Percentiles rank a stretch among this genome's conserved stretches.
Conservation (phyloP, 2,797 vertebrate genomes). For the Phrynocephalus vlangalii region DNA sequence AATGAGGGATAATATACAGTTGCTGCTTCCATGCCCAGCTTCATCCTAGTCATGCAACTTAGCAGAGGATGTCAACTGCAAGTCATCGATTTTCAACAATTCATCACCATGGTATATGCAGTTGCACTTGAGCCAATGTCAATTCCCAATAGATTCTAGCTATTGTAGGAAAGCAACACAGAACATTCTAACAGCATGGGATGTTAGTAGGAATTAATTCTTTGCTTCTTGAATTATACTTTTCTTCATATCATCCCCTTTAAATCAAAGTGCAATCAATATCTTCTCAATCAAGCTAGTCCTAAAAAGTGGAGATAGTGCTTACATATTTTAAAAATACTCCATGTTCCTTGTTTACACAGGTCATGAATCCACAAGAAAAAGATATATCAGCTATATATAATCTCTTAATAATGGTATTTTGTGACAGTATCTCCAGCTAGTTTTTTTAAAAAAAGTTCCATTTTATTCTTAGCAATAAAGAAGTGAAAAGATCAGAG, state of each 20-base stretch:
- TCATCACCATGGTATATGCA: no score
- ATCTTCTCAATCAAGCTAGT: not conserved
- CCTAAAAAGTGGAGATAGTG: not conserved
- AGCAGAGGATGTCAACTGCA: no score
- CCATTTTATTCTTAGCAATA: not conserved
- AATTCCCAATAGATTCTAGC: no score
- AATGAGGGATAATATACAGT: no score
- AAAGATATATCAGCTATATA: not conserved
- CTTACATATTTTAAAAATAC: not conserved
- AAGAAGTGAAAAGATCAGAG: not conserved
- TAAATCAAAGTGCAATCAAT: slow-evolving; percentile 6
- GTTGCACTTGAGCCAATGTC: no score
- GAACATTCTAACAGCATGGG: no score
- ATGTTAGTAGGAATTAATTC: not conserved
- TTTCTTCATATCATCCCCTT: not conserved
- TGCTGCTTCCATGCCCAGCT: no score
- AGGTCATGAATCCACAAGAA: not conserved
- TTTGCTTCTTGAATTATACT: not conserved
- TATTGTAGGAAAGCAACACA: no score
- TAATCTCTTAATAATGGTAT: not conserved
- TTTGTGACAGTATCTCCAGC: not conserved
- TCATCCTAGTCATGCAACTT: no score
- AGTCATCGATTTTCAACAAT: no score
- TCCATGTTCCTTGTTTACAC: not conserved
- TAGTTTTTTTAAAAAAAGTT: not conserved